phyloP scores from a whole-genome alignment of 2,797 vertebrate genomes.

The Meda fulgida region DNA sequence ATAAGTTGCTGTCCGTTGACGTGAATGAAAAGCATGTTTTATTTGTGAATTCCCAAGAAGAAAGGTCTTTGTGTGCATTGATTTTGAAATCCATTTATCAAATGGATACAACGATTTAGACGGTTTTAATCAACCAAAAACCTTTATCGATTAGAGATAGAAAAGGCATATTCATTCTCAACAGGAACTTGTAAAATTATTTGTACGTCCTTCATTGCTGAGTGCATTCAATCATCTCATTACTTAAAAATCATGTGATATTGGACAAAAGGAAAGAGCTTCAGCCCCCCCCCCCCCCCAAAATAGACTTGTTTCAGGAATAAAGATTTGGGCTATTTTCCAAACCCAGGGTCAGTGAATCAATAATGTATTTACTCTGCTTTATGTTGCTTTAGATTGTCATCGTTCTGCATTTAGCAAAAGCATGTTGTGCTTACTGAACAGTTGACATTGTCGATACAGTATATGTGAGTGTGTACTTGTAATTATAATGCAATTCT shows the following conservation, averaged over 20 bases:
- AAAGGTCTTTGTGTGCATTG: slow-evolving; percentile 10
- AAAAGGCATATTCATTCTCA: slow-evolving; percentile 21
- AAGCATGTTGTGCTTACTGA: neutral
- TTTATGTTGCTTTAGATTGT: slow-evolving; percentile 13
- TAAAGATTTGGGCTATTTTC: slow-evolving; percentile 33
- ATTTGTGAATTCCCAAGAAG: slow-evolving; percentile 25
- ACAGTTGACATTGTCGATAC: slow-evolving; percentile 13
- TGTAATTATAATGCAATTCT: slow-evolving; percentile 43
- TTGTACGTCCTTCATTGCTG: neutral
- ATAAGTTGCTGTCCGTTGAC: neutral
- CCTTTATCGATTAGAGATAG: slow-evolving; percentile 6
- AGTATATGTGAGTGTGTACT: slow-evolving; percentile 11
- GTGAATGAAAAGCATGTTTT: neutral
- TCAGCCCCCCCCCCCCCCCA: neutral
- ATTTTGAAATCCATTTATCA: slow-evolving; percentile 24
- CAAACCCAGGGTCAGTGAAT: slow-evolving; percentile 37
- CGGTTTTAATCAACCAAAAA: slow-evolving; percentile 21
- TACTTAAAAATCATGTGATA: slow-evolving; percentile 21
- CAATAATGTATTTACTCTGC: slow-evolving; percentile 15
- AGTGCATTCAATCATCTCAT: slow-evolving; percentile 27
- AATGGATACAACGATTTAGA: slow-evolving; percentile 12
- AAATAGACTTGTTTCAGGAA: neutral
- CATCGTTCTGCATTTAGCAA: slow-evolving; percentile 23
- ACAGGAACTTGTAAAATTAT: slow-evolving; percentile 23
- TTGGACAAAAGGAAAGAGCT: slow-evolving; percentile 7